phyloP scores from a whole-genome alignment of 1,140 invertebrate genomes.

The Atopsyche davidsoni region DNA sequence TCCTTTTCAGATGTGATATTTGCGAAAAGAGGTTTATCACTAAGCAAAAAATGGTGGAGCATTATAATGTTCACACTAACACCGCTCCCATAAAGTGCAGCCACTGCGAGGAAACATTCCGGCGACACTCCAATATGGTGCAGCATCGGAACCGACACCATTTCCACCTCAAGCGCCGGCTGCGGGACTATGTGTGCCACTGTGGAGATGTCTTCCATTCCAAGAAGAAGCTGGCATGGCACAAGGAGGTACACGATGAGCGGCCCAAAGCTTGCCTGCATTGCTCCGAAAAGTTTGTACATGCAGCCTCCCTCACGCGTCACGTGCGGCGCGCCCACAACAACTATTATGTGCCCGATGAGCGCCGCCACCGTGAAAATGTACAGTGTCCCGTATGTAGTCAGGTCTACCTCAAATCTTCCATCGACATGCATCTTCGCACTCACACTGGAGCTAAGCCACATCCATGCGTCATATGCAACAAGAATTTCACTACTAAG shows the following conservation, averaged over 20 bases:
- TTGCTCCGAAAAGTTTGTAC: slow-evolving; percentile 79
- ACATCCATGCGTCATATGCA: slow-evolving; percentile 74
- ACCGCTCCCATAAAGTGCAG: slow-evolving; percentile 74
- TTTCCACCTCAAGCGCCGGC: slow-evolving; percentile 56
- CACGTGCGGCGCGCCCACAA: slow-evolving; percentile 79
- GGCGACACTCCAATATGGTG: slow-evolving; percentile 76
- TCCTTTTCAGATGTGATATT: slow-evolving; percentile 56
- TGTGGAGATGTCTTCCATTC: slow-evolving; percentile 78
- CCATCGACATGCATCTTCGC: slow-evolving; percentile 72
- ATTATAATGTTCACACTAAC: slow-evolving; percentile 75
- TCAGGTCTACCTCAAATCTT: slow-evolving; percentile 69
- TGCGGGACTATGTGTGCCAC: slow-evolving; percentile 65
- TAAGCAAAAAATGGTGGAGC: slow-evolving; percentile 69
- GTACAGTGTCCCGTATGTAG: slow-evolving; percentile 76
- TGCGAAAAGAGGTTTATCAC: slow-evolving; percentile 80
- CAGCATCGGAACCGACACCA: slow-evolving; percentile 73
- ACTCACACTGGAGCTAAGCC: slow-evolving; percentile 70
- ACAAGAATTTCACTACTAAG: slow-evolving; percentile 78
- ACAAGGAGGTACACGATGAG: slow-evolving; percentile 75
- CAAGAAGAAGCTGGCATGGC: slow-evolving; percentile 75
- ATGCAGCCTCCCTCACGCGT: slow-evolving; percentile 71
- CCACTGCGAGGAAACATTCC: slow-evolving; percentile 75
- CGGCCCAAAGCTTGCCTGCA: slow-evolving; percentile 77
- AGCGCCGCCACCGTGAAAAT: slow-evolving; percentile 57
- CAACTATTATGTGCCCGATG: slow-evolving; percentile 61